These are phyloP conservation scores for Antheraea assamensis DNA, from an alignment of 2,888 invertebrate genomes.

Conservation along the genomic window DNA sequence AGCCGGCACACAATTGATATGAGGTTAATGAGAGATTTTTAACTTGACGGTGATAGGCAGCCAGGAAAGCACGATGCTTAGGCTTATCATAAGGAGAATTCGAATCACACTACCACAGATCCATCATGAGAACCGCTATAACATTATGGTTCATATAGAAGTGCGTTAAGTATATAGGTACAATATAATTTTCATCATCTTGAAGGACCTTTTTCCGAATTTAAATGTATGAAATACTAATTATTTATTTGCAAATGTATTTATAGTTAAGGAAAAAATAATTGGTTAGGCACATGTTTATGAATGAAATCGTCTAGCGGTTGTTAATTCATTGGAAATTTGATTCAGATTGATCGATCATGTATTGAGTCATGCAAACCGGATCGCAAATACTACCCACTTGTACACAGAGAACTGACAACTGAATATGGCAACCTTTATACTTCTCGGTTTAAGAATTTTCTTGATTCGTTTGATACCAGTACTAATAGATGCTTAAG, in stretches of 20 bases:
- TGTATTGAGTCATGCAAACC: constrained; percentile 26
- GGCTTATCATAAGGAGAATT: neutral
- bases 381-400: neutral
- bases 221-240: neutral
- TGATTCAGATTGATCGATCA: constrained; percentile 37
- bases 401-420: neutral
- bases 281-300: constrained; percentile 23
- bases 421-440: constrained; percentile 5
- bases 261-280: constrained; percentile 6
- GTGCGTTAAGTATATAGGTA: too few species aligned
- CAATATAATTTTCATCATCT: neutral
- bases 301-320: constrained; percentile 39
- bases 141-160: neutral
- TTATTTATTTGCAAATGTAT: neutral
- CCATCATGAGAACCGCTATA: neutral
- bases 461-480: too few species aligned
- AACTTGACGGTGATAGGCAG: neutral
- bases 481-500: too few species aligned
- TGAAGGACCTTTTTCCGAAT: neutral
- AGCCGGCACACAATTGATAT: neutral
- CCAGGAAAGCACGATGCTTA: neutral
- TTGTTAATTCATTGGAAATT: constrained; percentile 27
- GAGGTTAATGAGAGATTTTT: neutral
- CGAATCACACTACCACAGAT: neutral
- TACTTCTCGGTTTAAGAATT: neutral